Evolutionary conservation across 64 coral and sea anemone species (phyloP).

Genomic region (Porites australiensis): DNA sequence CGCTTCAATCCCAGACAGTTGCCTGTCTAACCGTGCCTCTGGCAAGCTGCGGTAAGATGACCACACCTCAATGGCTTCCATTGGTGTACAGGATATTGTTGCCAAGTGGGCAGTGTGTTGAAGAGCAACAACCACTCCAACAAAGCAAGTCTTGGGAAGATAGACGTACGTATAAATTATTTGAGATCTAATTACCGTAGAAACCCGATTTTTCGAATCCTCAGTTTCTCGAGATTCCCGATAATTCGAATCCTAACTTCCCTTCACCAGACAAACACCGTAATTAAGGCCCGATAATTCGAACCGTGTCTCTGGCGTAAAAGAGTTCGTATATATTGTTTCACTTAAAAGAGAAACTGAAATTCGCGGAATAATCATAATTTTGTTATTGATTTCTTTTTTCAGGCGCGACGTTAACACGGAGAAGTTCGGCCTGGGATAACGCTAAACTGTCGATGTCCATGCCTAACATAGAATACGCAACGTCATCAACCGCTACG

Average conservation of each 20-base stretch:
- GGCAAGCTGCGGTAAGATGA: constrained; percentile 11
- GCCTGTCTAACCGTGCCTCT: constrained; percentile 63
- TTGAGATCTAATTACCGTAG: too few relatives aligned
- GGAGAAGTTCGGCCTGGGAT: constrained; percentile 66
- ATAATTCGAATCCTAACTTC: too few relatives aligned
- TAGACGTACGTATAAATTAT: constrained; percentile 45
- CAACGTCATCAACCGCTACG: constrained; percentile 22
- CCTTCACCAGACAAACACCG: too few relatives aligned
- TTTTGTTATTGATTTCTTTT: constrained; percentile 16
- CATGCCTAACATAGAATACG: constrained; percentile 54
- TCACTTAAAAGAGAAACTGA: too few relatives aligned
- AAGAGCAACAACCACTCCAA: not conserved
- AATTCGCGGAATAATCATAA: not conserved
- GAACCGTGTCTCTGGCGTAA: too few relatives aligned
- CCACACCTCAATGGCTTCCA: constrained; percentile 43
- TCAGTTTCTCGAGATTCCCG: too few relatives aligned
- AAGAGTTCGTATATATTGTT: too few relatives aligned
- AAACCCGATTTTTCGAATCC: too few relatives aligned
- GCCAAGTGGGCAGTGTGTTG: not conserved
- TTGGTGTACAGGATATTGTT: constrained; percentile 73
- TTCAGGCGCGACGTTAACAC: constrained; percentile 23
- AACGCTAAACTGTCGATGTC: constrained; percentile 52
- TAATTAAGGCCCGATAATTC: too few relatives aligned
- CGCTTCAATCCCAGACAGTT: constrained; percentile 50
- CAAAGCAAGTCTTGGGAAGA: not conserved